A percentile compares a stretch with the other conserved stretches of the same genome.
These are phyloP conservation scores for Stercorarius parasiticus DNA, from an alignment of 2,113 vertebrate species.

Conservation along the genomic window DNA sequence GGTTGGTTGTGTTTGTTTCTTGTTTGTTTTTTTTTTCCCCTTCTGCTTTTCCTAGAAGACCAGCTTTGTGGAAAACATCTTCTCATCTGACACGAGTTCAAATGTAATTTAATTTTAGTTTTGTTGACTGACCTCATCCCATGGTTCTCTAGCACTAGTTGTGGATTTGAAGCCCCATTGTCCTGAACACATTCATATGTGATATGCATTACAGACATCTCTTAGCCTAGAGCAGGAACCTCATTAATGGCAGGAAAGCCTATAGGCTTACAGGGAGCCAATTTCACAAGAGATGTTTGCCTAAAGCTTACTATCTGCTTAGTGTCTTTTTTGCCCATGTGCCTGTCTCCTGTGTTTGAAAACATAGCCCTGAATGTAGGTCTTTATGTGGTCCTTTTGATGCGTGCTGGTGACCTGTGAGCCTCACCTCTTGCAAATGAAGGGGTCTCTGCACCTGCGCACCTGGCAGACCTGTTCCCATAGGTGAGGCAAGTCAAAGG, in stretches of 20 bases:
- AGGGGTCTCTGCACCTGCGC: conserved; percentile 21
- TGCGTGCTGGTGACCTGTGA: conserved; percentile 44
- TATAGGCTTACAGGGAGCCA: background rate
- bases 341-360: background rate
- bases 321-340: conserved; percentile 13
- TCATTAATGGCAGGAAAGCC: conserved; percentile 35
- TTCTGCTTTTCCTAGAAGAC: background rate
- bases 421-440: conserved; percentile 46
- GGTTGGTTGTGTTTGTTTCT: background rate
- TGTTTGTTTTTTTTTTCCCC: background rate
- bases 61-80: background rate
- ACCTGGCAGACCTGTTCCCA: background rate
- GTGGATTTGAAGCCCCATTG: conserved; percentile 1
- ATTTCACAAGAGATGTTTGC: conserved; percentile 9
- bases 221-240: background rate
- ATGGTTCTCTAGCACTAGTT: background rate
- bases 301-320: conserved; percentile 18
- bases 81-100: conserved; percentile 1
- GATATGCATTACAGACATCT: background rate
- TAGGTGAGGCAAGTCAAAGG: background rate
- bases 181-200: background rate
- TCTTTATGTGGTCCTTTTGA: conserved; percentile 52
- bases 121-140: background rate
- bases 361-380: conserved; percentile 8
- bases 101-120: conserved; percentile 7